Evolutionary conservation across 1,140 invertebrate genomes (phyloP).

Genomic region (Drosophila varians): DNA sequence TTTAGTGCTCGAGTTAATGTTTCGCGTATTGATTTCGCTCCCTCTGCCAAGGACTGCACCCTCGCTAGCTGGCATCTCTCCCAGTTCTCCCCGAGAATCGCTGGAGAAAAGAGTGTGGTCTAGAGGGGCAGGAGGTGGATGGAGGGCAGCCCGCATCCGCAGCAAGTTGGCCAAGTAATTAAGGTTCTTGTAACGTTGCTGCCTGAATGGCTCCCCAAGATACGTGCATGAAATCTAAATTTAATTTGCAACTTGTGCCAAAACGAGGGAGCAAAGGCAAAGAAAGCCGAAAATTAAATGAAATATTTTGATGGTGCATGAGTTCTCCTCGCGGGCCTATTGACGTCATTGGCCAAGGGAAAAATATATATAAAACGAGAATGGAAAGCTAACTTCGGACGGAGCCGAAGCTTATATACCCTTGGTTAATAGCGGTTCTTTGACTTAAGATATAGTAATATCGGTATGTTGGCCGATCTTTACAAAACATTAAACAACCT

Average conservation of each 20-base stretch:
- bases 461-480: too few relatives aligned
- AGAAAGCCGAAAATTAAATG: constrained; percentile 21
- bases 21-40: constrained; percentile 75
- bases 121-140: background rate
- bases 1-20: constrained; percentile 74
- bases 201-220: constrained; percentile 34
- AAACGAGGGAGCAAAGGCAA: constrained; percentile 19
- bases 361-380: background rate
- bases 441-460: too few relatives aligned
- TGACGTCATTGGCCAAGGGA: constrained; percentile 62
- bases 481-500: too few relatives aligned
- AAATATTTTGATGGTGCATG: constrained; percentile 38
- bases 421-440: too few relatives aligned
- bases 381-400: too few relatives aligned
- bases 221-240: constrained; percentile 79
- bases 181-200: constrained; percentile 52
- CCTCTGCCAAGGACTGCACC: constrained; percentile 5
- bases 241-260: constrained; percentile 79
- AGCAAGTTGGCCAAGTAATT: constrained; percentile 64
- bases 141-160: constrained; percentile 30
- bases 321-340: constrained; percentile 25
- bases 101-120: constrained; percentile 6
- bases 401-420: too few relatives aligned
- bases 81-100: constrained; percentile 11
- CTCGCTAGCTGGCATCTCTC: constrained; percentile 5